Evolutionary conservation across 2,113 vertebrate genomes (phyloP).

Genomic region (Fukomys damarensis): DNA sequence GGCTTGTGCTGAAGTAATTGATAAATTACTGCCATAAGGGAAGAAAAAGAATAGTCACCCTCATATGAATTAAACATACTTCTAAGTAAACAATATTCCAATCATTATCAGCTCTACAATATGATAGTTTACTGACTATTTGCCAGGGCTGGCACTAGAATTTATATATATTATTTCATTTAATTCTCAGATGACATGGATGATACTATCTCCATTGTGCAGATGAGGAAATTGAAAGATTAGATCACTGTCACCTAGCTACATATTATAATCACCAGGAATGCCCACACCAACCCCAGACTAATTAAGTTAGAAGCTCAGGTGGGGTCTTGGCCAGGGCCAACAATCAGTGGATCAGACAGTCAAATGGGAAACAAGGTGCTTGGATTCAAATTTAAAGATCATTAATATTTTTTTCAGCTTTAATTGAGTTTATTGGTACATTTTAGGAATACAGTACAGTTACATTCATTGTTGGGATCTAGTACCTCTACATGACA

Average conservation of each 20-base stretch:
- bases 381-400: neutral
- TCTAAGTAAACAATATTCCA: neutral
- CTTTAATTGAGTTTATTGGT: too few species aligned
- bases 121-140: constrained; percentile 3
- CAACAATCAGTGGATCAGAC: neutral
- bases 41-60: neutral
- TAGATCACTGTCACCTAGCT: neutral
- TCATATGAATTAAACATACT: constrained; percentile 39
- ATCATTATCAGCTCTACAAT: neutral
- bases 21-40: neutral
- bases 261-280: neutral
- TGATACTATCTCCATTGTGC: neutral
- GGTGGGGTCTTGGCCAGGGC: neutral
- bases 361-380: neutral
- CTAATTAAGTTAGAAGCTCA: neutral
- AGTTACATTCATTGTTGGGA: too few species aligned
- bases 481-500: too few species aligned
- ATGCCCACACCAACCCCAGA: neutral
- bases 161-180: neutral
- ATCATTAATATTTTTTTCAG: neutral
- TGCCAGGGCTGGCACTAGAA: neutral
- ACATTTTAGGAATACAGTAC: too few species aligned
- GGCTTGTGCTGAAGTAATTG: constrained; percentile 10
- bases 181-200: neutral
- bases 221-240: neutral